Percentiles rank a stretch among this genome's conserved stretches.
phyloP scores from a whole-genome alignment of 2,888 invertebrate genomes.

The Platynereis dumerilii region DNA sequence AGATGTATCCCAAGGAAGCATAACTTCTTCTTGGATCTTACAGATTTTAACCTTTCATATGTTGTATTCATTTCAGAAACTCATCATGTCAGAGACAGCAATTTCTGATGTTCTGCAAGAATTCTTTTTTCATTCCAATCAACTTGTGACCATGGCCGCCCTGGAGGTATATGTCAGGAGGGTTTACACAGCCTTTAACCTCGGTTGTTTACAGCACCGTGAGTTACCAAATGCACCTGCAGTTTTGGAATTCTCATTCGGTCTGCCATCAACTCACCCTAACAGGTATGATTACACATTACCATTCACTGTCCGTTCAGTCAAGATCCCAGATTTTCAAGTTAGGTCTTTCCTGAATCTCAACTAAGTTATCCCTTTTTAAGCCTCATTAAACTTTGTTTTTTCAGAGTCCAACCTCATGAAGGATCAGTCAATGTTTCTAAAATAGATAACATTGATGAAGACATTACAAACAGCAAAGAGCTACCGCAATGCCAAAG shows the following conservation, averaged over 20 bases:
- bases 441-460: slow-evolving; percentile 44
- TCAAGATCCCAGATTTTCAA: too few species aligned
- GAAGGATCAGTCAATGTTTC: slow-evolving; percentile 29
- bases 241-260: slow-evolving; percentile 92
- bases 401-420: neutral
- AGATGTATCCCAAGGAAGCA: too few species aligned
- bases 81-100: slow-evolving; percentile 96
- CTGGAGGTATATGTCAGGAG: slow-evolving; percentile 94
- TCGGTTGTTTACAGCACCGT: slow-evolving; percentile 90
- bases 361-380: too few species aligned
- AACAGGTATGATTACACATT: slow-evolving; percentile 80
- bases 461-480: slow-evolving; percentile 43
- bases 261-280: slow-evolving; percentile 92
- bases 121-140: slow-evolving; percentile 94
- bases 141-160: slow-evolving; percentile 91
- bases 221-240: slow-evolving; percentile 82
- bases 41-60: too few species aligned
- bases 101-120: slow-evolving; percentile 98
- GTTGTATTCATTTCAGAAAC: slow-evolving; percentile 68
- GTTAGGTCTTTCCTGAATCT: too few species aligned
- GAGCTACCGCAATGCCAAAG: slow-evolving; percentile 67
- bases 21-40: too few species aligned
- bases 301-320: too few species aligned
- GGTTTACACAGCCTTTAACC: slow-evolving; percentile 74
- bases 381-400: neutral